Conservation (phyloP, 2,113 vertebrate genomes). For the Oxyruncus cristatus region DNA sequence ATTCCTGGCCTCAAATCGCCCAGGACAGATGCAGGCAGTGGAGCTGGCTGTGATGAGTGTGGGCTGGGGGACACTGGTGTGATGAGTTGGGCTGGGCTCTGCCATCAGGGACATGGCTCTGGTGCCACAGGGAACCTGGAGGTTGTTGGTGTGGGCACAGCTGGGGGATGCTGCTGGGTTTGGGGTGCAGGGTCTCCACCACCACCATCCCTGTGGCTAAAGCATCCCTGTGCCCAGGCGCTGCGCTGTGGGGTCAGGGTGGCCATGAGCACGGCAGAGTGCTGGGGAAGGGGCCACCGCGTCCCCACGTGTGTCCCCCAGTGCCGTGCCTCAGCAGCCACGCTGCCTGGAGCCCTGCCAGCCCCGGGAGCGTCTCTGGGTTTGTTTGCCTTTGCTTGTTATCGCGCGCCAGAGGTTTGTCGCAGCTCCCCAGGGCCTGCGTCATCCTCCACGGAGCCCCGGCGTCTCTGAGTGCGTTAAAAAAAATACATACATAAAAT, state of each 20-base stretch:
- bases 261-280: background rate
- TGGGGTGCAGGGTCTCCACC: background rate
- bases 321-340: background rate
- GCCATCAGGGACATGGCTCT: rapidly evolving
- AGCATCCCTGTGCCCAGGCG: background rate
- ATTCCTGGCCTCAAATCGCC: background rate
- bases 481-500: background rate
- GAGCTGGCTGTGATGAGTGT: background rate
- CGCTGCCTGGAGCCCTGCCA: constrained; percentile 28
- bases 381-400: constrained; percentile 59
- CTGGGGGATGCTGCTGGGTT: background rate
- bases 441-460: constrained; percentile 9
- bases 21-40: background rate
- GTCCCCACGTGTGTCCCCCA: background rate
- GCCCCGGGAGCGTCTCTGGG: constrained; percentile 20
- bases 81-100: background rate
- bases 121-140: background rate
- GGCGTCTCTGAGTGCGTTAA: background rate
- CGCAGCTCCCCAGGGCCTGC: constrained; percentile 42
- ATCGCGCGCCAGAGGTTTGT: constrained; percentile 31
- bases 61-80: background rate
- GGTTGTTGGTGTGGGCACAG: rapidly evolving
- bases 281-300: background rate
- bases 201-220: background rate
- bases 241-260: background rate